Conservation (phyloP, 1,140 invertebrate genomes). For the Bombus turneri region DNA sequence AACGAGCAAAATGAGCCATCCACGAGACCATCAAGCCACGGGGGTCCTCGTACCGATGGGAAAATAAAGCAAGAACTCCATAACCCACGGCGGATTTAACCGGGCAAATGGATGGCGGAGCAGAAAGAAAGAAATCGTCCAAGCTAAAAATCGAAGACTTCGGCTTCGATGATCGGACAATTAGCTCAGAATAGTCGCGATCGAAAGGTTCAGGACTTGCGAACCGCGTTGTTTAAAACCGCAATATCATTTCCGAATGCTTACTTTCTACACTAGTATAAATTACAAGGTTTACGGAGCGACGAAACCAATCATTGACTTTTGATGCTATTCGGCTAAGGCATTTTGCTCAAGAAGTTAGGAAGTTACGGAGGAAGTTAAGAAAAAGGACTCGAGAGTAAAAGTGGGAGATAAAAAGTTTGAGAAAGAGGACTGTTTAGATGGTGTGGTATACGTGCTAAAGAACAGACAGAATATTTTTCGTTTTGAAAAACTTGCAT, state of each 20-base stretch:
- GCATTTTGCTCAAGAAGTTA: background rate
- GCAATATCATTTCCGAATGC: background rate
- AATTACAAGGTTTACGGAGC: background rate
- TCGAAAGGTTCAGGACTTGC: no score
- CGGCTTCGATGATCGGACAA: background rate
- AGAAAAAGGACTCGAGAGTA: background rate
- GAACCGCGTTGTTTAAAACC: background rate
- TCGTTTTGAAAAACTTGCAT: background rate
- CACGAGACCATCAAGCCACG: background rate
- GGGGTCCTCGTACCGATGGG: slow-evolving; percentile 6
- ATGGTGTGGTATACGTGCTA: background rate
- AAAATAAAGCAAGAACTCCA: slow-evolving; percentile 12
- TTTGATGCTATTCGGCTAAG: background rate
- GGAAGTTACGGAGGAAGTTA: background rate
- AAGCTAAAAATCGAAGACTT: slow-evolving; percentile 1
- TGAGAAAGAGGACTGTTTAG: background rate
- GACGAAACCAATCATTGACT: background rate
- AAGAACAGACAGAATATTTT: background rate
- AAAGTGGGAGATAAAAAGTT: background rate
- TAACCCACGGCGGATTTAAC: background rate
- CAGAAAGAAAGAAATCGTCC: slow-evolving; percentile 16
- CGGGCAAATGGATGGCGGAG: background rate
- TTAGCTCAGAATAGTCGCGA: background rate
- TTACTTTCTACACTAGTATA: background rate
- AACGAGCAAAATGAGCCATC: slow-evolving; percentile 25